Evolutionary conservation across 2,888 invertebrate species (phyloP).

Genomic region (Apoda limacodes): DNA sequence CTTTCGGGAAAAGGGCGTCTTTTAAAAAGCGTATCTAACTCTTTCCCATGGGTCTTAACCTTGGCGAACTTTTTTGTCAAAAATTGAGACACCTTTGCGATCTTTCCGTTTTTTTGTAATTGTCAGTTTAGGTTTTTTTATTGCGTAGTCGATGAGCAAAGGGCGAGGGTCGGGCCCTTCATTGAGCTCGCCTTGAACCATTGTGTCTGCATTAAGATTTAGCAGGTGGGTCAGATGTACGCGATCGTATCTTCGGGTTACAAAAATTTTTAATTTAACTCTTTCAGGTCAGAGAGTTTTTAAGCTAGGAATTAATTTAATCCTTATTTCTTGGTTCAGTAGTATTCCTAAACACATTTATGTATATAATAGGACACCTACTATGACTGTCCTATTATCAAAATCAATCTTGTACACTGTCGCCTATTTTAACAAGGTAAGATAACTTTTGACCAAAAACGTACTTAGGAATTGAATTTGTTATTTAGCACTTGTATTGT

Average conservation of each 20-base stretch:
- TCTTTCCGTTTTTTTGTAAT: constrained; percentile 57
- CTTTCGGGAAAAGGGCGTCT: constrained; percentile 41
- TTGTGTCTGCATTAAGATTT: constrained; percentile 42
- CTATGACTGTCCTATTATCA: no score
- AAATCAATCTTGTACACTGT: no score
- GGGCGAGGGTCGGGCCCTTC: constrained; percentile 51
- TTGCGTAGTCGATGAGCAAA: constrained; percentile 27
- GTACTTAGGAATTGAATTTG: no score
- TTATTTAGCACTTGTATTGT: no score
- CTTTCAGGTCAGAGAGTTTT: no score
- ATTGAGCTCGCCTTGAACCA: constrained; percentile 32
- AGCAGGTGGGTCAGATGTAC: constrained; percentile 66
- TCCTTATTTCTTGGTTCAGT: constrained; percentile 10
- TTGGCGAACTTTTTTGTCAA: constrained; percentile 53
- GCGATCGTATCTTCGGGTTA: constrained; percentile 27
- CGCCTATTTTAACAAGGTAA: no score
- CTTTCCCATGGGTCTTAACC: constrained; percentile 70
- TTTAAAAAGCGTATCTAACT: constrained; percentile 52
- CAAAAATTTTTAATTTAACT: no score
- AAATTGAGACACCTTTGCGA: constrained; percentile 68
- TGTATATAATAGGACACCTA: no score
- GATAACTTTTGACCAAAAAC: no score
- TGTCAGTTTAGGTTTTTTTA: constrained; percentile 37
- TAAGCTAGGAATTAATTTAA: constrained; percentile 16
- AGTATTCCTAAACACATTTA: no score